Percentiles rank a stretch among this genome's conserved stretches.
Evolutionary conservation across 2,113 vertebrate species (phyloP).

Genomic region (Diphyllodes magnificus): DNA sequence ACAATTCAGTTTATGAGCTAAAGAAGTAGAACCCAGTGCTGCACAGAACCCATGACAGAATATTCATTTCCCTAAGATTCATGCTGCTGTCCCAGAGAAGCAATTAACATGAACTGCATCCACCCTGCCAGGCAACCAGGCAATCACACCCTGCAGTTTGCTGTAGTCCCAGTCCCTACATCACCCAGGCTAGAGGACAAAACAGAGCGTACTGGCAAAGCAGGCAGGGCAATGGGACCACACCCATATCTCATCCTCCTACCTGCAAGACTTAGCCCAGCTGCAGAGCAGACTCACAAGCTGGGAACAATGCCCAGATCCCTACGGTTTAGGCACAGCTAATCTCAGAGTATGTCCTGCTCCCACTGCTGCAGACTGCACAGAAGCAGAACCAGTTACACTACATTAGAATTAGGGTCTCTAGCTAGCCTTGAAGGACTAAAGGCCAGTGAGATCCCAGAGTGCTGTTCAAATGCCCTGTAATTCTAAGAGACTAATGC

Average conservation of each 20-base stretch:
- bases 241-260: neutral
- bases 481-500: neutral
- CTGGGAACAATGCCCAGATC: neutral
- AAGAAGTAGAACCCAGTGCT: neutral
- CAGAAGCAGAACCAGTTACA: neutral
- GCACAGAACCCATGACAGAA: neutral
- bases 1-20: neutral
- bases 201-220: fast-evolving
- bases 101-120: neutral
- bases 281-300: neutral
- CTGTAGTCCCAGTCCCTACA: neutral
- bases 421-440: neutral
- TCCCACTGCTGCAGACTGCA: neutral
- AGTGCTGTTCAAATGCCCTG: neutral
- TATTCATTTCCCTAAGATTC: neutral
- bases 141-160: fast-evolving
- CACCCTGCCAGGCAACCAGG: neutral
- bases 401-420: neutral
- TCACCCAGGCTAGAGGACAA: neutral
- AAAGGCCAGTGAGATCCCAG: neutral
- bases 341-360: neutral
- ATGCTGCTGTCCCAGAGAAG: neutral
- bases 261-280: neutral
- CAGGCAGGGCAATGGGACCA: neutral
- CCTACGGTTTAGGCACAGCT: neutral